Conservation (phyloP, 2,113 vertebrate species). For the Lepidothrix coronata region DNA sequence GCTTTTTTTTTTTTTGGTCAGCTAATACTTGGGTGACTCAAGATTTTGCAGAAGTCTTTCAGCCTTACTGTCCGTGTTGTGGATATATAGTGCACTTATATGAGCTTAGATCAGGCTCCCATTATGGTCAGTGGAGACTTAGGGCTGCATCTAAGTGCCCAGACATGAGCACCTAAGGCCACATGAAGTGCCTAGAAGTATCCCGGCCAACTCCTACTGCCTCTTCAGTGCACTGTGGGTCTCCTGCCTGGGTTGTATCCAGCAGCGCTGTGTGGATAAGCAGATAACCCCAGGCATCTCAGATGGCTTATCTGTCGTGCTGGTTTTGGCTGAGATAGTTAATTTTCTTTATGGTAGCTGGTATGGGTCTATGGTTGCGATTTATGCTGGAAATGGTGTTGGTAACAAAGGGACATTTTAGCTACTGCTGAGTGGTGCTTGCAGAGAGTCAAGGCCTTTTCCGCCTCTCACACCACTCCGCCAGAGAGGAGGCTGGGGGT, state of each 20-base stretch:
- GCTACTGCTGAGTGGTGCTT: background rate
- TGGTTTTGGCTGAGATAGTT: background rate
- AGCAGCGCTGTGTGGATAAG: background rate
- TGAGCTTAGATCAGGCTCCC: background rate
- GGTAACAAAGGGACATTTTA: background rate
- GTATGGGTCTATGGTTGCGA: background rate
- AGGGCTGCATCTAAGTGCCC: background rate
- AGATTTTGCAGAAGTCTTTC: background rate
- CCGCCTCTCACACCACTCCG: background rate
- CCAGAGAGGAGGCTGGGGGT: background rate
- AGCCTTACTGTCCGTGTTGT: background rate
- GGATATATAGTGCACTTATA: accelerated
- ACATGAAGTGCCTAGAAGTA: background rate
- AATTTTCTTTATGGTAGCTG: background rate
- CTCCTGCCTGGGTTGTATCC: background rate
- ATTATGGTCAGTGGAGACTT: background rate
- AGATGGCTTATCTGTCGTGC: background rate
- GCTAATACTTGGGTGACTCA: background rate
- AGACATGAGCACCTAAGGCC: background rate
- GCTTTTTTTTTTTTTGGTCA: background rate
- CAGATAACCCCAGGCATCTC: background rate
- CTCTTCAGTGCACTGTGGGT: background rate
- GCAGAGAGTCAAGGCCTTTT: background rate
- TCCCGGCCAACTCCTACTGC: background rate
- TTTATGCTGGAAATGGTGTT: background rate